Evolutionary conservation across 2,888 invertebrate genomes (phyloP).

Genomic region (Dynastes maya): DNA sequence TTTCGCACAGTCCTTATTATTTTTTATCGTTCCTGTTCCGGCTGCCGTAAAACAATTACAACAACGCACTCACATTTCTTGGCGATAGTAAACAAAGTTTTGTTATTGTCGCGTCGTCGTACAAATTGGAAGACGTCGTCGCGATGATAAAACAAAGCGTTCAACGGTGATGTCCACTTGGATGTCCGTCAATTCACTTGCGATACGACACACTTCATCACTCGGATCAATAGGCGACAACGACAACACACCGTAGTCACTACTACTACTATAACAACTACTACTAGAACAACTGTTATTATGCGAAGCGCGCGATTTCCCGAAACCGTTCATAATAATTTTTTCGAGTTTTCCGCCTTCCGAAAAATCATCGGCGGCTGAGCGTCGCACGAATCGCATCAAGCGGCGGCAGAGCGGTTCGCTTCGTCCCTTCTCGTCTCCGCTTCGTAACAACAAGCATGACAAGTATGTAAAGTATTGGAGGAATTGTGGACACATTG

Average conservation of each 20-base stretch:
- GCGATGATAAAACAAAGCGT: slow-evolving; percentile 54
- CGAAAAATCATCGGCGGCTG: slow-evolving; percentile 60
- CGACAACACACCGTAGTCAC: slow-evolving; percentile 39
- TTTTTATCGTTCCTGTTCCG: too few species aligned
- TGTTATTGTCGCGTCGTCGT: slow-evolving; percentile 42
- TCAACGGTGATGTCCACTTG: slow-evolving; percentile 58
- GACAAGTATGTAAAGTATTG: slow-evolving; percentile 86
- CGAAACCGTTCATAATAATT: slow-evolving; percentile 53
- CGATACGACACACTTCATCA: slow-evolving; percentile 56
- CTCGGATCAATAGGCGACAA: slow-evolving; percentile 55
- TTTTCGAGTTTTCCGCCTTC: slow-evolving; percentile 58
- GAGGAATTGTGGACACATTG: slow-evolving; percentile 83
- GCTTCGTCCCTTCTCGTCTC: slow-evolving; percentile 67
- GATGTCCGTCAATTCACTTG: slow-evolving; percentile 58
- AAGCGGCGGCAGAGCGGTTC: slow-evolving; percentile 39
- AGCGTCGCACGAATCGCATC: slow-evolving; percentile 13
- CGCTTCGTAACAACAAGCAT: slow-evolving; percentile 77
- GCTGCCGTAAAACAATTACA: neutral
- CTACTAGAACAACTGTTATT: slow-evolving; percentile 9
- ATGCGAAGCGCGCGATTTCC: slow-evolving; percentile 54
- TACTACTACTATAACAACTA: slow-evolving; percentile 31
- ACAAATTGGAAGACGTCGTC: slow-evolving; percentile 55
- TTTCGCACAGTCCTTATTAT: slow-evolving; percentile 49
- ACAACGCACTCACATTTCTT: slow-evolving; percentile 38
- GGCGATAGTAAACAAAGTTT: slow-evolving; percentile 59